Conservation (phyloP, 2,797 vertebrate genomes). For the Toxotes lorentzi region DNA sequence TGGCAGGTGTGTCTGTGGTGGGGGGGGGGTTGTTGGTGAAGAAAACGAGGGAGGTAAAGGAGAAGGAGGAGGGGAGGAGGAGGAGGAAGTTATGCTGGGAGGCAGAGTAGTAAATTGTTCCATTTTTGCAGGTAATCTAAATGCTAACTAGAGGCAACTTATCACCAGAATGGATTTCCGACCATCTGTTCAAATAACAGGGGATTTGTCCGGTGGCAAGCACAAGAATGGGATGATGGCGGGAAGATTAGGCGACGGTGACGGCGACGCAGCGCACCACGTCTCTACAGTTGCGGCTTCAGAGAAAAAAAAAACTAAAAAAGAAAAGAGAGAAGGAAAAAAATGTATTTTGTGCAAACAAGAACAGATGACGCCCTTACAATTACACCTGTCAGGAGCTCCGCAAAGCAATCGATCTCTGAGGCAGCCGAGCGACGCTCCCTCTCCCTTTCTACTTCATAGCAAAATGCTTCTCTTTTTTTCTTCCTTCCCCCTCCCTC, state of each 20-base stretch:
- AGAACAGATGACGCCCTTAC: conserved; percentile 99
- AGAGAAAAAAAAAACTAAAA: conserved; percentile 11
- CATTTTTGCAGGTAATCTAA: conserved; percentile 99
- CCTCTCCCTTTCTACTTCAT: conserved; percentile 89
- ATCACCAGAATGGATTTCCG: conserved; percentile 99
- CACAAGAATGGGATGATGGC: conserved; percentile 99
- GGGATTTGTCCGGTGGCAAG: conserved; percentile 99
- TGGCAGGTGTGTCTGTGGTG: conserved; percentile 45
- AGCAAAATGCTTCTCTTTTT: conserved; percentile 92
- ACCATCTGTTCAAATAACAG: conserved; percentile 99
- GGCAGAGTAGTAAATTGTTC: conserved; percentile 99
- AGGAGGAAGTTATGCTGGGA: conserved; percentile 95
- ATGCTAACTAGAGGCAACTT: conserved; percentile 99
- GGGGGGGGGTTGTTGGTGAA: conserved; percentile 35
- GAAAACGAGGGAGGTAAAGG: conserved; percentile 54
- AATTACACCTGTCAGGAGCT: conserved; percentile 99
- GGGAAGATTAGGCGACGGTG: conserved; percentile 98
- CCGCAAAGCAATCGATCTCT: conserved; percentile 99
- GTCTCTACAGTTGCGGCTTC: conserved; percentile 92
- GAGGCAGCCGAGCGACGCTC: conserved; percentile 87
- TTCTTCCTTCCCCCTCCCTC: conserved; percentile 65
- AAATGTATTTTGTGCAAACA: conserved; percentile 99
- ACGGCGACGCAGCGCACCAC: conserved; percentile 44
- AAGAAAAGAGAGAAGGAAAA: conserved; percentile 67
- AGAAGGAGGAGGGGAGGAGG: conserved; percentile 63